phyloP scores from a whole-genome alignment of 1,140 invertebrate species.

The Eubasilissa regina region DNA sequence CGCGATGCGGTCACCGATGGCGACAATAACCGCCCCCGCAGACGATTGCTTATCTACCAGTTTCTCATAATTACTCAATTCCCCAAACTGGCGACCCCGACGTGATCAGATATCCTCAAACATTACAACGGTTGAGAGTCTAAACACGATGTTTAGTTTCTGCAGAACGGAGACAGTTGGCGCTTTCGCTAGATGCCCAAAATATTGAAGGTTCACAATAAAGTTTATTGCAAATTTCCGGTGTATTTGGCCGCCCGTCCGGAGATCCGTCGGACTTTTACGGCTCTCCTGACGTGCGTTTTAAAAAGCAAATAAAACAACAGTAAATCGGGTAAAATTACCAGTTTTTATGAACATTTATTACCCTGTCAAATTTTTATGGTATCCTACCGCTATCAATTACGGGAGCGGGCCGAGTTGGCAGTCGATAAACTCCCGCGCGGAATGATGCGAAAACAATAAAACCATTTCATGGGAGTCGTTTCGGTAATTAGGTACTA shows the following conservation, averaged over 20 bases:
- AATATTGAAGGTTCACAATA: too few relatives aligned
- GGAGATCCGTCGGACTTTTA: constrained; percentile 11
- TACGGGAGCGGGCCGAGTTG: constrained; percentile 34
- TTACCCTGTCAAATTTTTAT: constrained; percentile 44
- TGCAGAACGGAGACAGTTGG: too few relatives aligned
- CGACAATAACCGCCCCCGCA: too few relatives aligned
- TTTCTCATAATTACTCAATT: too few relatives aligned
- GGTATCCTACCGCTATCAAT: constrained; percentile 36
- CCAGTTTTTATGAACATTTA: constrained; percentile 45
- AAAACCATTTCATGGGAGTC: not conserved
- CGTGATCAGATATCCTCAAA: too few relatives aligned
- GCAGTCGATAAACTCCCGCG: constrained; percentile 14
- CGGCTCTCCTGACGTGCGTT: constrained; percentile 36
- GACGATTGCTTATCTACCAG: too few relatives aligned
- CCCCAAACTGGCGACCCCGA: too few relatives aligned
- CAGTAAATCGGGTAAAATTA: constrained; percentile 39
- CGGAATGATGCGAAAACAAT: constrained; percentile 41
- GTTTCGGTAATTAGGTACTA: not conserved
- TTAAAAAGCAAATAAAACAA: constrained; percentile 44
- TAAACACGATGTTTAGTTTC: too few relatives aligned
- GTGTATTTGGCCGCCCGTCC: not conserved
- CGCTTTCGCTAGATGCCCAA: too few relatives aligned
- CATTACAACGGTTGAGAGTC: too few relatives aligned
- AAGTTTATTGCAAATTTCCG: too few relatives aligned
- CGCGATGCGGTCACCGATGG: too few relatives aligned